Evolutionary conservation across 2,888 invertebrate genomes (phyloP).

Genomic region (Ennomos quercinarius): DNA sequence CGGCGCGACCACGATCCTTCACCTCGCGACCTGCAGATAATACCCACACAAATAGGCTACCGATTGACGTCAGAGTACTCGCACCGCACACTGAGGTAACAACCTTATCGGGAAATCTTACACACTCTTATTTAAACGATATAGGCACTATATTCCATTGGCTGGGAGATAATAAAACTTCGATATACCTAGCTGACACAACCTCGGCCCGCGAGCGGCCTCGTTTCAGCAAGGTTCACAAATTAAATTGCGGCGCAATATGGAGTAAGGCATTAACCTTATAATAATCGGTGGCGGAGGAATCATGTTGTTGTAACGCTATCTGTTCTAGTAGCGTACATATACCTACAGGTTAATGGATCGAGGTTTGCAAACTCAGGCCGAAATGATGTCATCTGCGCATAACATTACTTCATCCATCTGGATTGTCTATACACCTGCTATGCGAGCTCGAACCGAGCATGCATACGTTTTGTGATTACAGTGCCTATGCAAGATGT

Average conservation of each 20-base stretch:
- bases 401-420: constrained; percentile 15
- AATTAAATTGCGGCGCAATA: constrained; percentile 69
- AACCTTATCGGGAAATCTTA: constrained; percentile 37
- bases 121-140: constrained; percentile 44
- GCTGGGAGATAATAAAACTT: constrained; percentile 27
- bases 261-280: constrained; percentile 56
- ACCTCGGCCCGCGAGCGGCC: constrained; percentile 63
- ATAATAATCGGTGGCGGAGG: constrained; percentile 29
- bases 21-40: constrained; percentile 70
- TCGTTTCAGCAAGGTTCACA: constrained; percentile 65
- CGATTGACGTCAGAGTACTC: constrained; percentile 73
- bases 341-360: constrained; percentile 43
- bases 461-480: no score
- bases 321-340: constrained; percentile 40
- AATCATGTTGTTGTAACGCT: constrained; percentile 46
- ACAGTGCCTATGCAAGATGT: no score
- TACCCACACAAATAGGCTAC: constrained; percentile 69
- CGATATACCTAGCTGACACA: constrained; percentile 45
- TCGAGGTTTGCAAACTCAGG: constrained; percentile 32
- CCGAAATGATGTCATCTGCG: constrained; percentile 30
- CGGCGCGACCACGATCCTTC: constrained; percentile 52
- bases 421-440: constrained; percentile 10
- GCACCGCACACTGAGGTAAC: constrained; percentile 60
- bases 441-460: constrained; percentile 3
- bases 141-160: constrained; percentile 44